Percentiles rank a stretch among this genome's conserved stretches.
phyloP scores from a whole-genome alignment of 2,113 vertebrate genomes.

The Colinus virginianus region DNA sequence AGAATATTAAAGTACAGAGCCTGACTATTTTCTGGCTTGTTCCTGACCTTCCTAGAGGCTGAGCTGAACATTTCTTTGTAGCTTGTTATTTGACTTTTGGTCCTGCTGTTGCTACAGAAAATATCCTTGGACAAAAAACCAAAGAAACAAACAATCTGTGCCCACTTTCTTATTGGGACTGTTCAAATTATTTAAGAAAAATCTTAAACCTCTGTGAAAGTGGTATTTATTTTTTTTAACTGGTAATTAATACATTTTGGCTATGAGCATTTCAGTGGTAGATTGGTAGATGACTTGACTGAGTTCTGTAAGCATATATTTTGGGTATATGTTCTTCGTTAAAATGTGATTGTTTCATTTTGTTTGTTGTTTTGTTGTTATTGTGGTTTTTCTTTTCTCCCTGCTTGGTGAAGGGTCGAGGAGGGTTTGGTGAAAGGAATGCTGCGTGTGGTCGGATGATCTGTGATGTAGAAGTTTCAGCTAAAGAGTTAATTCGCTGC shows the following conservation, averaged over 20 bases:
- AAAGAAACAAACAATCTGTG: background rate
- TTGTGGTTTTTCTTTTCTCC: background rate
- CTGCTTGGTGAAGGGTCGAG: slow-evolving; percentile 82
- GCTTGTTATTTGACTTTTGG: background rate
- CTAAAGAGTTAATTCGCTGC: slow-evolving; percentile 96
- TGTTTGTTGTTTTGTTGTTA: background rate
- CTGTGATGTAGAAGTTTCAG: slow-evolving; percentile 95
- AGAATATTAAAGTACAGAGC: background rate
- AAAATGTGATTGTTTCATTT: background rate
- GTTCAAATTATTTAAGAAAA: background rate
- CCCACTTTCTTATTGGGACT: background rate
- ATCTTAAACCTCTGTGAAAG: background rate
- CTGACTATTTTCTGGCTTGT: background rate
- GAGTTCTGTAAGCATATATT: background rate
- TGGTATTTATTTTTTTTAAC: background rate
- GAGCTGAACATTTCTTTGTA: background rate
- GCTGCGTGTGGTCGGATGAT: slow-evolving; percentile 95
- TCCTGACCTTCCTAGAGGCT: background rate
- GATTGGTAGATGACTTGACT: background rate
- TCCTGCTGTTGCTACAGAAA: background rate
- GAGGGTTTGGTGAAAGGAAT: slow-evolving; percentile 92
- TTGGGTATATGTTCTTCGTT: background rate
- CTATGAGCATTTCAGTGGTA: background rate
- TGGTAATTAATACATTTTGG: background rate
- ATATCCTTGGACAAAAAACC: background rate